Evolutionary conservation across 2,888 invertebrate species (phyloP).

Genomic region (Ametastegia equiseti): DNA sequence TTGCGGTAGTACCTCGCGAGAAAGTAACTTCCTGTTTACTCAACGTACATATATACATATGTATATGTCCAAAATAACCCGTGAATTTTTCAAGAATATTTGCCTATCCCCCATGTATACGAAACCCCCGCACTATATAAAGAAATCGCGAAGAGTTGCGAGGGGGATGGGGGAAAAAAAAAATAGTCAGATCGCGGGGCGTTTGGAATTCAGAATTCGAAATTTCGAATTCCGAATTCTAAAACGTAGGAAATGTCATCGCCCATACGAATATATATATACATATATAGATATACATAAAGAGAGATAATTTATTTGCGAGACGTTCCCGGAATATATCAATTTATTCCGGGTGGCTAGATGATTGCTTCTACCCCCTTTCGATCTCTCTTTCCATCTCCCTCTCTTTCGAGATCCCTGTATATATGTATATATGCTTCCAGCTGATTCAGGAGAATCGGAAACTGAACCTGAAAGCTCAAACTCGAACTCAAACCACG

Average conservation of each 20-base stretch:
- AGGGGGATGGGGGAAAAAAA: neutral
- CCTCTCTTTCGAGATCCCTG: neutral
- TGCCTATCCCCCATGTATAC: neutral
- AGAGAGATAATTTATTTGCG: slow-evolving; percentile 26
- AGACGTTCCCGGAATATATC: slow-evolving; percentile 39
- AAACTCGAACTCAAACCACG: neutral
- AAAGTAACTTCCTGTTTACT: slow-evolving; percentile 43
- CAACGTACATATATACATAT: no score
- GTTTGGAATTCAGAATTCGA: slow-evolving; percentile 35
- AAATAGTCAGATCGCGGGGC: no score
- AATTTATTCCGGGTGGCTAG: slow-evolving; percentile 32
- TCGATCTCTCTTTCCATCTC: neutral
- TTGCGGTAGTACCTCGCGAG: neutral
- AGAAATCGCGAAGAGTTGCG: neutral
- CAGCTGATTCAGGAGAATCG: slow-evolving; percentile 15
- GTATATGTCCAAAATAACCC: slow-evolving; percentile 6
- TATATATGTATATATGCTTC: neutral
- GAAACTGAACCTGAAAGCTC: neutral
- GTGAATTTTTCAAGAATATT: slow-evolving; percentile 43
- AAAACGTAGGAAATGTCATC: slow-evolving; percentile 28
- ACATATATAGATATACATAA: neutral
- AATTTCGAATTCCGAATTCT: slow-evolving; percentile 24
- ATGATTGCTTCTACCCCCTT: slow-evolving; percentile 6
- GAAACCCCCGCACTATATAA: neutral
- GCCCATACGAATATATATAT: slow-evolving; percentile 27